Base-by-base conservation (phyloP, 1,140 invertebrate genomes). In the Chymomyza costata region DNA sequence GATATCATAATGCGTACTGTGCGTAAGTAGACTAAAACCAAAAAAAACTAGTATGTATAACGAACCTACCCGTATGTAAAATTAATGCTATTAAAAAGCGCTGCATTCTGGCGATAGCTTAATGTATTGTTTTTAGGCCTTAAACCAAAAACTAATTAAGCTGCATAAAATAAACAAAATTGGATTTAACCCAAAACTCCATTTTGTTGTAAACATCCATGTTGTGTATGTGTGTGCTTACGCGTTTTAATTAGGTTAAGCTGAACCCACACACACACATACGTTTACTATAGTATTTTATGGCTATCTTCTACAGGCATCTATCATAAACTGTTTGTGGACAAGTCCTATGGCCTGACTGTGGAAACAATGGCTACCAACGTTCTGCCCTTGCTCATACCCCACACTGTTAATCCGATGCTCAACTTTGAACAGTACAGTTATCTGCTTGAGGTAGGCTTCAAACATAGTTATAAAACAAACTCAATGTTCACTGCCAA, bases 291-390 rank as follows among this genome's bases (percentile, higher is more conserved):
- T 28, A 25, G 2, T 21, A n/a, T n/a, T n/a, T n/a, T n/a, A n/a
- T n/a, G n/a, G n/a, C n/a, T n/a, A n/a, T n/a, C 31, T 32, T 56
- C 50, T 34, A 13, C 65, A 99, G 97, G 93, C 86, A 95, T 98
- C 85, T 98, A 98, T 87, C 93, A 93, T 71, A 87, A 95, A 66
- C 93, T 98, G 92, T 87, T 98, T 55, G 91, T 91, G 73, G 96
- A 98, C 84, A 96, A 95, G 84, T 94, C 93, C 76, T 98, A 96
- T 86, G 96, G 95, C 8, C 87, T 98, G 32, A 94, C 93, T 1
- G 92, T 97, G 7, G 96, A 95, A 84, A 89, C 97, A 62, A 93
- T 98, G 91, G 96, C 97, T 0, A 97, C 94, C 0, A 91, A 94
- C 80, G 95, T 98, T 21, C 95, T 99, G 90, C 97, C 97, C 0